Conservation (phyloP, 2,797 vertebrate genomes). For the Yasuhikotakia modesta region DNA sequence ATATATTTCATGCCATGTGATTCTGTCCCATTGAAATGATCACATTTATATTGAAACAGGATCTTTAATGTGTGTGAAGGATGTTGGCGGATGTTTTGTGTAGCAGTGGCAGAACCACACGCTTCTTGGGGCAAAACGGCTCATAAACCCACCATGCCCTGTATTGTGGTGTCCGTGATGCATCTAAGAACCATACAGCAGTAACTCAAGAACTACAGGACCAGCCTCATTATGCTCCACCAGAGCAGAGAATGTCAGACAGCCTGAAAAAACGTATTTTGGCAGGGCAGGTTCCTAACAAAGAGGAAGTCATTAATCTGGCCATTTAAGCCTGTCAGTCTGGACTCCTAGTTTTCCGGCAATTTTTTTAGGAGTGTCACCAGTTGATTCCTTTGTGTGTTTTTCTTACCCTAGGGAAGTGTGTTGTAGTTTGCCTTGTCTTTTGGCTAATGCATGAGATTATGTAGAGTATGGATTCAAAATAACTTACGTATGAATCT, state of each 20-base stretch:
- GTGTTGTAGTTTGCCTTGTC: constrained; percentile 17
- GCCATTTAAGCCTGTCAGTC: constrained; percentile 57
- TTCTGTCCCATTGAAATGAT: too few species aligned
- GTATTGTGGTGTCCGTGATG: constrained; percentile 58
- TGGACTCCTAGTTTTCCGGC: constrained; percentile 27
- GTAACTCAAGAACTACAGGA: constrained; percentile 58
- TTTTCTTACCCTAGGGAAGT: background rate
- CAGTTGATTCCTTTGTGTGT: constrained; percentile 14
- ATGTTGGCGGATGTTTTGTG: constrained; percentile 58
- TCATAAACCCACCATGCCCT: constrained; percentile 59
- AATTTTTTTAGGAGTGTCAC: constrained; percentile 38
- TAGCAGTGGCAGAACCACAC: constrained; percentile 53
- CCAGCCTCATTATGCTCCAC: constrained; percentile 44
- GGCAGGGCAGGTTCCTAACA: constrained; percentile 50
- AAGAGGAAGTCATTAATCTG: constrained; percentile 59
- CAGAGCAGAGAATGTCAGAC: constrained; percentile 37
- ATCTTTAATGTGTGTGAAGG: constrained; percentile 53
- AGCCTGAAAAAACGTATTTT: constrained; percentile 37
- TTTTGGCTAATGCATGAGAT: constrained; percentile 17
- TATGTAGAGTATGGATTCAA: constrained; percentile 11
- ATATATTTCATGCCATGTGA: too few species aligned
- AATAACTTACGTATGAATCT: constrained; percentile 20
- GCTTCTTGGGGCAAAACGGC: constrained; percentile 59
- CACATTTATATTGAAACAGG: too few species aligned
- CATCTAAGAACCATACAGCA: constrained; percentile 58